Evolutionary conservation across 2,888 invertebrate genomes (phyloP).

Genomic region (Andrena haemorrhoa): DNA sequence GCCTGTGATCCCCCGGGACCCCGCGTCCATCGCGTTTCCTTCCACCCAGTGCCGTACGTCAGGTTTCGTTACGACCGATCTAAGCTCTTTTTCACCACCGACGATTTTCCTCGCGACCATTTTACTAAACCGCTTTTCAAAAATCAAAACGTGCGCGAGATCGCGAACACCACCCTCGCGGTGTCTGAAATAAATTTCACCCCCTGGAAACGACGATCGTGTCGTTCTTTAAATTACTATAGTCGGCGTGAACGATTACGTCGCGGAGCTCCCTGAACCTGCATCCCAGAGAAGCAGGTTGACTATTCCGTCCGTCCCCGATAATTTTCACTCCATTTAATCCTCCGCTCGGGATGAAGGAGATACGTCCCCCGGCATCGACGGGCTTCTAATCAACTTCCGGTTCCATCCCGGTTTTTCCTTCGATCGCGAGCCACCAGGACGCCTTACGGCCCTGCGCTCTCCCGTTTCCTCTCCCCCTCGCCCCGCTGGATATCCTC

Average conservation of each 20-base stretch:
- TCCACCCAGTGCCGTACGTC: constrained; percentile 68
- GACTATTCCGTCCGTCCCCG: constrained; percentile 6
- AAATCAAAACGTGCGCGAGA: background rate
- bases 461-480: constrained; percentile 55
- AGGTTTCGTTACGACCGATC: constrained; percentile 46
- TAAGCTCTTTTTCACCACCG: constrained; percentile 34
- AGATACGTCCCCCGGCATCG: constrained; percentile 35
- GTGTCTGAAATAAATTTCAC: background rate
- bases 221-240: no score
- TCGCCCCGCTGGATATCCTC: constrained; percentile 63
- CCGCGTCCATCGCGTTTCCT: constrained; percentile 73
- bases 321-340: constrained; percentile 30
- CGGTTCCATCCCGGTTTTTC: constrained; percentile 48
- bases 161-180: no score
- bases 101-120: constrained; percentile 22
- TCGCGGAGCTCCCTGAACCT: no score
- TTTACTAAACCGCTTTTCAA: background rate
- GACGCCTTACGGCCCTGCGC: constrained; percentile 58
- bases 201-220: background rate
- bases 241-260: no score
- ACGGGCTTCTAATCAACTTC: constrained; percentile 55
- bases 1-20: constrained; percentile 75
- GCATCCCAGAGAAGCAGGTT: background rate
- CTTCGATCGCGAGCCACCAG: constrained; percentile 39
- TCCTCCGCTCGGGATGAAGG: constrained; percentile 32